A percentile compares a stretch with the other conserved stretches of the same genome.
phyloP scores from a whole-genome alignment of 1,140 invertebrate species.

The Eciton burchellii region DNA sequence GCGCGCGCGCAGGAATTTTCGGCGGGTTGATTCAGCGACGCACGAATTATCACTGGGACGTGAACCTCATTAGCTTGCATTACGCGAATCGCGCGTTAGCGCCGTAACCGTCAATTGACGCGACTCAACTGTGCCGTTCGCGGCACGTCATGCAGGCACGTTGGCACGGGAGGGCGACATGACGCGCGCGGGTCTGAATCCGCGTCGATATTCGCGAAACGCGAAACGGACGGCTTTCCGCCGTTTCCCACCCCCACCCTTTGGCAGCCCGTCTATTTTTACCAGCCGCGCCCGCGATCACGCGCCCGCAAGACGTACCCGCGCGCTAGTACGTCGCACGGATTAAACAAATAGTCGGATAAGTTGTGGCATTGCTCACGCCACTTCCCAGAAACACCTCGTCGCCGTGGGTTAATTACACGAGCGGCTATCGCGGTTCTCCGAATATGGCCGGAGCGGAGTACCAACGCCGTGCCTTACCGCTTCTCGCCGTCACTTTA shows the following conservation, averaged over 20 bases:
- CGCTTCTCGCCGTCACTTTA: slow-evolving; percentile 34
- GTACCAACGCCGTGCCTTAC: slow-evolving; percentile 18
- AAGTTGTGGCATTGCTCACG: slow-evolving; percentile 29
- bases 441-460: slow-evolving; percentile 30
- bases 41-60: too few relatives aligned
- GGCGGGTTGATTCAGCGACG: not conserved
- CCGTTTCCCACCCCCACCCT: too few relatives aligned
- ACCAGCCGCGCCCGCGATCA: not conserved
- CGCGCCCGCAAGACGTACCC: not conserved
- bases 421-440: slow-evolving; percentile 42
- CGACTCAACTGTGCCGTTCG: too few relatives aligned
- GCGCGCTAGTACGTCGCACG: not conserved
- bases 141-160: too few relatives aligned
- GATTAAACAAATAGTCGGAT: slow-evolving; percentile 22
- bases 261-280: not conserved
- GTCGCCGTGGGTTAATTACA: slow-evolving; percentile 49
- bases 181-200: too few relatives aligned
- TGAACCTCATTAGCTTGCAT: too few relatives aligned
- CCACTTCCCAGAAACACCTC: slow-evolving; percentile 19
- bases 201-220: not conserved
- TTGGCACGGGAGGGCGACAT: too few relatives aligned
- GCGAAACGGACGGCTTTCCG: too few relatives aligned
- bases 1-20: not conserved
- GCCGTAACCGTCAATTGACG: too few relatives aligned
- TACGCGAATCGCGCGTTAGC: too few relatives aligned